Evolutionary conservation across 2,113 vertebrate genomes (phyloP).

Genomic region (Chaenogobius annularis): DNA sequence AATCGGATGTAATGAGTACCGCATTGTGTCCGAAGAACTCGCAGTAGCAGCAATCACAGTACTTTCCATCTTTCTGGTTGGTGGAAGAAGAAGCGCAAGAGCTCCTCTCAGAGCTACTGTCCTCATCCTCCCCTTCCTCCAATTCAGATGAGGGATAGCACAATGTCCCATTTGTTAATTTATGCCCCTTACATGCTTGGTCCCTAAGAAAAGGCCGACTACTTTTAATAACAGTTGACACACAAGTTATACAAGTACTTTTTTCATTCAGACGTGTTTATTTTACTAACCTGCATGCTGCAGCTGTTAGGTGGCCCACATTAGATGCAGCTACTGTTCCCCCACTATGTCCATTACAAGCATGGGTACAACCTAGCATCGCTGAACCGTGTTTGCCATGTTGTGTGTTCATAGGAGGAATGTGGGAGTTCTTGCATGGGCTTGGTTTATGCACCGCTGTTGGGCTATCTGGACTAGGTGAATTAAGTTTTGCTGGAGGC

Average conservation of each 20-base stretch:
- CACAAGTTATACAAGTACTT: constrained; percentile 3
- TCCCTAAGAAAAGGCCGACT: constrained; percentile 77
- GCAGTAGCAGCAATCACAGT: constrained; percentile 99
- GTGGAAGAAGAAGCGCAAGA: constrained; percentile 97
- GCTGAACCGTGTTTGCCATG: constrained; percentile 88
- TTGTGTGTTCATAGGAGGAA: constrained; percentile 84
- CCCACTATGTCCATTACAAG: constrained; percentile 91
- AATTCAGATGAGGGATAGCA: constrained; percentile 89
- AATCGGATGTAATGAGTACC: constrained; percentile 73
- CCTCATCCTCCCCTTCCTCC: constrained; percentile 96
- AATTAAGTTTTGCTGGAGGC: constrained; percentile 71
- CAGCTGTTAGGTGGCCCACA: constrained; percentile 79
- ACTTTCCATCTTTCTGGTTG: constrained; percentile 97
- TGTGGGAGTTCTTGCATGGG: constrained; percentile 88
- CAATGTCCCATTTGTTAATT: constrained; percentile 87
- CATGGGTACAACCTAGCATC: constrained; percentile 86
- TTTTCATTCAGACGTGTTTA: neutral
- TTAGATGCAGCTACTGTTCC: constrained; percentile 80
- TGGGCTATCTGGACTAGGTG: constrained; percentile 79
- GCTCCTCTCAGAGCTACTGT: constrained; percentile 97
- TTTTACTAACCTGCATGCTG: constrained; percentile 86
- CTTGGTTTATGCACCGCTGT: constrained; percentile 80
- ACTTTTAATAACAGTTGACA: neutral
- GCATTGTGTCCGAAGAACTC: constrained; percentile 99
- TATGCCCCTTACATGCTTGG: constrained; percentile 94